A percentile compares a stretch with the other conserved stretches of the same genome.
Conservation (phyloP, 2,888 invertebrate species). For the Drosophila yooni region DNA sequence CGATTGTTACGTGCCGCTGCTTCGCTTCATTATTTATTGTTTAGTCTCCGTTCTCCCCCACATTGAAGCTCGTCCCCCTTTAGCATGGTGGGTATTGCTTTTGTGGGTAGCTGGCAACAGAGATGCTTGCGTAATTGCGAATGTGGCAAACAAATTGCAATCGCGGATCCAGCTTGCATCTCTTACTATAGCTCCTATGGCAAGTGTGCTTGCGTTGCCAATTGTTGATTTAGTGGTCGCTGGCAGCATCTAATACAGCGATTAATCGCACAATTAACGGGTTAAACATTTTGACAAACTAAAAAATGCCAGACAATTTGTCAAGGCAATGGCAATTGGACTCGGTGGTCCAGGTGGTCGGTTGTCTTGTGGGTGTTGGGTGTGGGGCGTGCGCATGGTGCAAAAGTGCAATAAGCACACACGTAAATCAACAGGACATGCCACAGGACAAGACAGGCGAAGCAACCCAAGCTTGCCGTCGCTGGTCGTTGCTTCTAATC, state of each 20-base stretch:
- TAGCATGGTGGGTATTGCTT: constrained; percentile 22
- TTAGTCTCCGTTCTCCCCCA: constrained; percentile 1
- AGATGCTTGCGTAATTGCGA: constrained; percentile 56
- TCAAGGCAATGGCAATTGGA: constrained; percentile 28
- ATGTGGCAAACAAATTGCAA: constrained; percentile 65
- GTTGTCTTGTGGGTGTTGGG: constrained; percentile 45
- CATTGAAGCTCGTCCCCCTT: neutral
- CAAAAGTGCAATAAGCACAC: constrained; percentile 72
- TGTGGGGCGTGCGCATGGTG: constrained; percentile 16
- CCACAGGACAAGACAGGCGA: constrained; percentile 52
- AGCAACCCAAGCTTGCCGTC: constrained; percentile 42
- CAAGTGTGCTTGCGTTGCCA: constrained; percentile 58
- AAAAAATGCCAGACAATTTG: constrained; percentile 68
- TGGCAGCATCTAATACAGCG: constrained; percentile 58
- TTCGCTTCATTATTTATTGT: constrained; percentile 65
- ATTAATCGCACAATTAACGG: constrained; percentile 72
- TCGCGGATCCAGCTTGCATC: constrained; percentile 37
- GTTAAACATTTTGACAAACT: constrained; percentile 73
- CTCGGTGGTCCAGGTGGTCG: constrained; percentile 33
- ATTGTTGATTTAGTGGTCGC: constrained; percentile 72
- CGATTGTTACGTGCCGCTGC: constrained; percentile 57
- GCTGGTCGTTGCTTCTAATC: constrained; percentile 67
- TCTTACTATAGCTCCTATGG: constrained; percentile 11
- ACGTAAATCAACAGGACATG: constrained; percentile 78
- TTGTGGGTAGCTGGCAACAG: constrained; percentile 41